Base-by-base conservation (phyloP, 2,797 vertebrate species). In the Cryptoprocta ferox region DNA sequence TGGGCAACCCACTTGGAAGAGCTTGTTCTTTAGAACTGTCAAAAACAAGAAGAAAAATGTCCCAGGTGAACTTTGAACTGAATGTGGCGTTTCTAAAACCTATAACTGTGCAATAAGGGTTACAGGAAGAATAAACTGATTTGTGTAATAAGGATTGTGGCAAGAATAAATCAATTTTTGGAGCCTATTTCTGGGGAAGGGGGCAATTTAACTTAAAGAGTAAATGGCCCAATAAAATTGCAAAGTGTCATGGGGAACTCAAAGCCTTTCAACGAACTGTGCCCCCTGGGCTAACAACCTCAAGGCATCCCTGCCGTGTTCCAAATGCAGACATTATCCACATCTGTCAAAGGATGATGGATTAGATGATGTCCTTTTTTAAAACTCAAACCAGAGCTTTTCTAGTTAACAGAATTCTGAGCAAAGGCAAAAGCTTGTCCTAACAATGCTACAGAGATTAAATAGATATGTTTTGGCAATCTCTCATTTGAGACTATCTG, bases 1-100 rank as follows among this genome's bases (percentile, higher is more conserved):
- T 42, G 21, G 28, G 45, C 2, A 61, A 26, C 15, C 12, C 68
- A 94, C 6, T 84, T 59, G 70, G 87, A 86, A 80, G 39, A 37
- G 2, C 7, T 37, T 79, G 12, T 85, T 88, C 79, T 87, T 93
- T 8, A 85, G 79, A 88, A 92, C 14, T 50, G 50, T 70, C 32
- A 78, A 78, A 92, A 90, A 70, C 19, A 53, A 53, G 9, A 79
- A 61, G 70, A 82, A 56, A 91, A 96, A 63, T 21, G 19, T 79
- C 39, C 32, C 30, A 32, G 21, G 50, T 63, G 53, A 97, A 42
- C 76, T 87, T 28, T 5, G 42, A 91, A 71, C 50, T 66, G 19
- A 89, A 19, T 5, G 9, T 30, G 70, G 15, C 14, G 45, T 94
- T 94, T 93, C 66, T 78, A 97, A 78, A 95, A 83, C 12, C 21